These are phyloP conservation scores for Neoseiulus cucumeris DNA, from an alignment of 1,140 invertebrate species.

Conservation along the genomic window DNA sequence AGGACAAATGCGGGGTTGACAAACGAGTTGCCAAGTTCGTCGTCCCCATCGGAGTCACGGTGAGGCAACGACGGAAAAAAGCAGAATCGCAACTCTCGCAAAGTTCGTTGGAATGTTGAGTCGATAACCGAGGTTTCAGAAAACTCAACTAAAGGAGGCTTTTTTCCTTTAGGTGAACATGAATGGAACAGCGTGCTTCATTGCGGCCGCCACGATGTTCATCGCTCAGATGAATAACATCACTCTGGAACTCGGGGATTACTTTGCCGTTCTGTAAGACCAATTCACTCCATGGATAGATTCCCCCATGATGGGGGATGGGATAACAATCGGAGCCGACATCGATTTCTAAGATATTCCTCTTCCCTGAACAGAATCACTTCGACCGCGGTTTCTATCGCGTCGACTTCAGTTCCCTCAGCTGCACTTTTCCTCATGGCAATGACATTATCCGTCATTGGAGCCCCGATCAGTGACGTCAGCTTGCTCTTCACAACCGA, in stretches of 20 bases:
- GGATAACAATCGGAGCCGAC: not conserved
- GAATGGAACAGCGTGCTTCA: slow-evolving; percentile 82
- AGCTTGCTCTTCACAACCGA: slow-evolving; percentile 10
- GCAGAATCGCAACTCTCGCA: not conserved
- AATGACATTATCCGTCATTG: not conserved
- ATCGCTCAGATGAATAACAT: slow-evolving; percentile 75
- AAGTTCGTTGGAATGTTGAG: not conserved
- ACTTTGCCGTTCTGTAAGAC: slow-evolving; percentile 54
- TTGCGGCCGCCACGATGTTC: slow-evolving; percentile 66
- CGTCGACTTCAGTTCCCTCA: not conserved
- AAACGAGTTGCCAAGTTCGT: slow-evolving; percentile 70
- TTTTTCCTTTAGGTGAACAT: slow-evolving; percentile 41
- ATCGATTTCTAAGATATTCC: not conserved
- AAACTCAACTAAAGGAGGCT: not conserved
- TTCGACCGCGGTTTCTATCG: not conserved
- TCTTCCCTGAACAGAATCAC: not conserved
- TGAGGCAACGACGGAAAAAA: no score
- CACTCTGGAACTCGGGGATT: slow-evolving; percentile 48
- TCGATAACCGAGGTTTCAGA: not conserved
- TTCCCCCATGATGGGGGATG: no score
- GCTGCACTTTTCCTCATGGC: slow-evolving; percentile 3
- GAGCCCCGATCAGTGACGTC: slow-evolving; percentile 3
- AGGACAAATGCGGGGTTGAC: slow-evolving; percentile 70
- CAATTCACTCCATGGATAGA: not conserved
- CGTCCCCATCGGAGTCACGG: slow-evolving; percentile 66